Base-by-base conservation (phyloP, 1,140 invertebrate genomes). In the Drosophila equinoxialis region DNA sequence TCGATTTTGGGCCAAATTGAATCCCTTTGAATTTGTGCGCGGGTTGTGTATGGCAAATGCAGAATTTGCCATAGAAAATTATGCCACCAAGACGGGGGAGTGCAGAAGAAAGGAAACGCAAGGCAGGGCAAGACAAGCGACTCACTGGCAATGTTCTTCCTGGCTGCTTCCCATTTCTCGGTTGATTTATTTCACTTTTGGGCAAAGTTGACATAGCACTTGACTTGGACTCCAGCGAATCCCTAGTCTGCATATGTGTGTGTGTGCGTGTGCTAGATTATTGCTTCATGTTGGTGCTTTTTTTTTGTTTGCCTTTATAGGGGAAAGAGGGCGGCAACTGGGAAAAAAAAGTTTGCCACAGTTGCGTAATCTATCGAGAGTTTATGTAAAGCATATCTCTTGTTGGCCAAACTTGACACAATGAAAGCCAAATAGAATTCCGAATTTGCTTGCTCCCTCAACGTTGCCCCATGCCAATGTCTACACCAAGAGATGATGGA, bases 131-230 rank as follows among this genome's bases (percentile, higher is more conserved):
- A 51, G 45, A 30, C 0, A 30, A 30, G 45, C 45, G 45, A 51
- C 45, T 48, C 45, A 1, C 59, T 30, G 23, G 48, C 60, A 39
- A 11, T 39, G 37, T 37, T 37, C 35, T 37, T 37, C 37, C 37
- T 39, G 37, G 48, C 60, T 51, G 58, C 61, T 70, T 79, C 79
- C 84, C 70, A 77, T 87, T 79, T 79, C 59, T 65, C 51, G 64
- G 59, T 61, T 85, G 85, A 89, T 89, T 90, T 89, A 90, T 90
- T 75, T 89, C 55, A 63, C 66, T 77, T 89, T 71, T 76, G 74
- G 77, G 65, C 77, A 68, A 89, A 84, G 81, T 84, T 90, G 77
- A 84, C 84, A 79, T 68, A 80, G 77, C 74, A 71, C 75, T 83
- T 78, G 73, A 80, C 79, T 86, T 60, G 73, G 72, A 74, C 72